These are phyloP conservation scores for Lates calcarifer DNA, from an alignment of 2,113 vertebrate genomes.

Conservation along the genomic window DNA sequence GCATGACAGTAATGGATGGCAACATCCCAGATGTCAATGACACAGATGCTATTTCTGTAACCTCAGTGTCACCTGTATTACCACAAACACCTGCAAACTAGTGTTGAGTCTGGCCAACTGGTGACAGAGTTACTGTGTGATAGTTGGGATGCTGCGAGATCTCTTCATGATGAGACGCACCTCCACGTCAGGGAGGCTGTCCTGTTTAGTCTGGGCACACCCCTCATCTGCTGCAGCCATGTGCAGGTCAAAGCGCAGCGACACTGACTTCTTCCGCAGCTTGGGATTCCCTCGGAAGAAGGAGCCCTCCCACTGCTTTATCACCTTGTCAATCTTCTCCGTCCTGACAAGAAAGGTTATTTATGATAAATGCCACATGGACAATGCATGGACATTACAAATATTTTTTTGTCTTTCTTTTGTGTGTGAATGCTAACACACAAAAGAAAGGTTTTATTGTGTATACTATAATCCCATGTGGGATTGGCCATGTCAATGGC, in stretches of 20 bases:
- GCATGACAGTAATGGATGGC: constrained; percentile 4
- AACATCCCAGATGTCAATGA: constrained; percentile 1
- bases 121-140: constrained; percentile 83
- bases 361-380: background rate
- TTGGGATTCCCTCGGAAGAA: constrained; percentile 98
- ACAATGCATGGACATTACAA: background rate
- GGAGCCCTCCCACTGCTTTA: constrained; percentile 98
- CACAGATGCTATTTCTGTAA: background rate
- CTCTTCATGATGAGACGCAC: constrained; percentile 96
- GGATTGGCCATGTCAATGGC: background rate
- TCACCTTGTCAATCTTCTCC: constrained; percentile 96
- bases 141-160: constrained; percentile 94
- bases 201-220: constrained; percentile 86
- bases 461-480: background rate
- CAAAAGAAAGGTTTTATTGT: no score
- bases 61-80: constrained; percentile 5
- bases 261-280: constrained; percentile 96
- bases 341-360: constrained; percentile 82
- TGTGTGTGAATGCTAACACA: background rate
- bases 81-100: background rate
- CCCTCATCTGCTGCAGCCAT: constrained; percentile 92
- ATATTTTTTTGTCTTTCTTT: background rate
- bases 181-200: constrained; percentile 92
- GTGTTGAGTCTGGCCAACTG: background rate
- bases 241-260: constrained; percentile 96